phyloP scores from a whole-genome alignment of 1,140 invertebrate species.

The Physella acuta region DNA sequence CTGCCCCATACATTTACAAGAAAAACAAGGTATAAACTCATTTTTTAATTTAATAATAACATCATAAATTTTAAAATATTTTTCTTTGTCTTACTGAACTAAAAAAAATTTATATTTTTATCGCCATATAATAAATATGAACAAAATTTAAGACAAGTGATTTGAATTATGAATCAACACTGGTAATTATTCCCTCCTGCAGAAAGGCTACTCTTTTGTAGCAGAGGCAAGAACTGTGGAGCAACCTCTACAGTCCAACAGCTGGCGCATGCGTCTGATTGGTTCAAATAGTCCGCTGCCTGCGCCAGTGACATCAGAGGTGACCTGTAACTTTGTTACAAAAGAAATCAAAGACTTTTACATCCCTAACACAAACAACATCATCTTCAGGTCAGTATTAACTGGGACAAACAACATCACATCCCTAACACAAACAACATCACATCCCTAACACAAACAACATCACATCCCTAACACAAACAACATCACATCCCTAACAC shows the following conservation, averaged over 20 bases:
- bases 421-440: constrained; percentile 55
- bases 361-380: constrained; percentile 53
- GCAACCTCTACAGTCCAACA: constrained; percentile 44
- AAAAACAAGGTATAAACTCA: constrained; percentile 61
- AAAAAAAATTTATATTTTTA: no score
- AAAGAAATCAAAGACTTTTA: constrained; percentile 59
- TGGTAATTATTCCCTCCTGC: constrained; percentile 3
- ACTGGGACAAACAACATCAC: no score
- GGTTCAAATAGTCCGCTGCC: constrained; percentile 54
- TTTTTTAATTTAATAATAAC: no score
- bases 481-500: constrained; percentile 55
- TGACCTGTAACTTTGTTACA: constrained; percentile 50
- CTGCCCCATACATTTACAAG: constrained; percentile 58
- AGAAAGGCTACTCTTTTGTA: constrained; percentile 59
- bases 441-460: no score
- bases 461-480: constrained; percentile 56
- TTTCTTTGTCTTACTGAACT: no score
- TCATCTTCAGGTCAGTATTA: constrained; percentile 53
- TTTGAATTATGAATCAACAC: no score
- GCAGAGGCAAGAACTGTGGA: constrained; percentile 55
- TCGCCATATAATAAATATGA: no score
- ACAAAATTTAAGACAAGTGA: no score
- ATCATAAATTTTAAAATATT: no score
- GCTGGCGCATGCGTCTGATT: constrained; percentile 59
- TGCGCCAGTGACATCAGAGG: constrained; percentile 42